These are phyloP conservation scores for Antheraea yamamai DNA, from an alignment of 2,888 invertebrate species.

Conservation along the genomic window DNA sequence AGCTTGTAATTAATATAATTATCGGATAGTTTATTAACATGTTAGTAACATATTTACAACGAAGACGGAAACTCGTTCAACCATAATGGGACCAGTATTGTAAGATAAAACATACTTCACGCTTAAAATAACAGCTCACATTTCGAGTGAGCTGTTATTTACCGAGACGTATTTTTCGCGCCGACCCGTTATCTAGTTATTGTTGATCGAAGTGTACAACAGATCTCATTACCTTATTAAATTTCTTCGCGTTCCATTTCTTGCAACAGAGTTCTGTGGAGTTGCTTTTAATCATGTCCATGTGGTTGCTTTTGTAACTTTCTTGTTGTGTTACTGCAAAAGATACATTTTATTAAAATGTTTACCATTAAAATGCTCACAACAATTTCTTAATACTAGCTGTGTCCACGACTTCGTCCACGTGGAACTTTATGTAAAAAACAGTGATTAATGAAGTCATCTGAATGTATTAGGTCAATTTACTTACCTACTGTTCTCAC, in stretches of 20 bases:
- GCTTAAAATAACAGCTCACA: too few species aligned
- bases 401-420: too few species aligned
- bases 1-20: not conserved
- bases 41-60: not conserved
- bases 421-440: too few species aligned
- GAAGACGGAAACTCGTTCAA: not conserved
- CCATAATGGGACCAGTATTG: not conserved
- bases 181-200: too few species aligned
- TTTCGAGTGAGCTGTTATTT: too few species aligned
- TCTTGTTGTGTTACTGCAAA: conserved; percentile 65
- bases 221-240: conserved; percentile 49
- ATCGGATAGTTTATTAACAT: not conserved
- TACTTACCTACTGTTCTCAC: too few species aligned
- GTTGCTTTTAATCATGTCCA: conserved; percentile 56
- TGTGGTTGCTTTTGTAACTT: conserved; percentile 53
- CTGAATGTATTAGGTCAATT: too few species aligned
- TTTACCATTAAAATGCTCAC: not conserved
- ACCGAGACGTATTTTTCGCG: too few species aligned
- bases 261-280: conserved; percentile 60
- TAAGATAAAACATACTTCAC: not conserved
- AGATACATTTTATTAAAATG: not conserved
- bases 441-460: too few species aligned
- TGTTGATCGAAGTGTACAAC: too few species aligned
- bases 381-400: not conserved
- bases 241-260: conserved; percentile 55